Base-by-base conservation (phyloP, 2,797 vertebrate genomes). In the Trematomus bernacchii region DNA sequence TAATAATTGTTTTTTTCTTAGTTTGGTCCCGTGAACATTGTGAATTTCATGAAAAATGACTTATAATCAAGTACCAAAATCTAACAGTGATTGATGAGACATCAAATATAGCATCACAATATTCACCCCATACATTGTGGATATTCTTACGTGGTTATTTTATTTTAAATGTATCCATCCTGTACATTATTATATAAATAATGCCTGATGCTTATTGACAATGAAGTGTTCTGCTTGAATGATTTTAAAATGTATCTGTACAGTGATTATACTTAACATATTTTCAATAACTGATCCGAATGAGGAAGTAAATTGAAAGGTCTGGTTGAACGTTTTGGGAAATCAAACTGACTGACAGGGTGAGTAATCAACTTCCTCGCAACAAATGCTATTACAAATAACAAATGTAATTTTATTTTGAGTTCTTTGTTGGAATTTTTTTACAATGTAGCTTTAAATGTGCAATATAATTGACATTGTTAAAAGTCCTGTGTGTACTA, bases 401-500 rank as follows among this genome's bases (percentile, higher is more conserved):
- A 44, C 13, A 53, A 9, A 18, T 46, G 12, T 62, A 15, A 60
- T 0, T 9, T 74, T 60, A 23, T 21, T 18, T 64, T 16, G 33
- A 13, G 0, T 8, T 51, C 16, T 15, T 37, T 11, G 9, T 59
- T 19, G 15, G 6, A 2, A 18, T 42, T 19, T n/a, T 71, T 66
- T 60, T 51, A 62, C 8, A 47, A 67, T 66, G 19, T 37, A 69
- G 46, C 27, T 23, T 65, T 5, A 60, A 71, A 71, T 43, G 51
- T 83, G 69, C 50, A 86, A 67, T 44, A 7, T 53, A 57, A 21
- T 70, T 40, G 16, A 53, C 30, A 18, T 44, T 47, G 19, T 27
- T 15, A 37, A 21, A 66, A 30, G 37, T 4, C 7, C 43, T 11
- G n/a, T 57, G 23, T 44, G 15, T 40, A n/a, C 14, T 30, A 11